Evolutionary conservation across 2,797 vertebrate species (phyloP), one percentile per base, ranked within the genome.

Genomic region (Hyperoplus lanceolatus): DNA sequence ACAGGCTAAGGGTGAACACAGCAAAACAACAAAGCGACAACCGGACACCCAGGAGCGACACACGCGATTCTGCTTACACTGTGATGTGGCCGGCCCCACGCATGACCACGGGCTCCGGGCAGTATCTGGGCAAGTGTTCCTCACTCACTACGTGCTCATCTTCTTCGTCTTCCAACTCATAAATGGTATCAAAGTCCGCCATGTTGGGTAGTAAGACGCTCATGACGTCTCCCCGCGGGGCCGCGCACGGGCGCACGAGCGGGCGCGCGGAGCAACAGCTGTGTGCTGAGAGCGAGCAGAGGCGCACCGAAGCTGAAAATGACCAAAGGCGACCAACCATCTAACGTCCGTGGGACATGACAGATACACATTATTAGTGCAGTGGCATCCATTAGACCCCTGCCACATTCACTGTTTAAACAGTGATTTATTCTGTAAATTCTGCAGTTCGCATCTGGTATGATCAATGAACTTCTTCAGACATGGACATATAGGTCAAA

Each of bases 101-200:
- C 94, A 99, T 97, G 21, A 97, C 91, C 87, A 99, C 97, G 14
- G 98, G 97, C 86, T 99, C 98, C 36, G 97, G 96, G 49, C 96
- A 97, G 77, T 96, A 96, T 94, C 96, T 96, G 76, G 94, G 93
- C 82, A 97, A 87, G 75, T 97, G 96, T 70, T 98, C 96, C 62
- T 98, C 97, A 79, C 96, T 96, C 90, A 96, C 97, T 93, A 97
- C 96, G 88, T 94, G 96, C 81, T 97, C 97, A 58, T 94, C 92
- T 46, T 98, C 97, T 83, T 98, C 97, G 94, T 95, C 96, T 93
- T 98, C 97, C 91, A 99, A 94, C 95, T 99, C 98, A 87, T 97
- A 98, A 96, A 99, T 99, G 88, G 97, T 98, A 95, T 99, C 97
- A 95, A 99, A 98, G 93, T 98, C 98, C 96, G 98, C 97, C 98